Percentiles rank a stretch among this genome's conserved stretches.
phyloP scores from a whole-genome alignment of 2,797 vertebrate species.

The Sebastes matsubarae region DNA sequence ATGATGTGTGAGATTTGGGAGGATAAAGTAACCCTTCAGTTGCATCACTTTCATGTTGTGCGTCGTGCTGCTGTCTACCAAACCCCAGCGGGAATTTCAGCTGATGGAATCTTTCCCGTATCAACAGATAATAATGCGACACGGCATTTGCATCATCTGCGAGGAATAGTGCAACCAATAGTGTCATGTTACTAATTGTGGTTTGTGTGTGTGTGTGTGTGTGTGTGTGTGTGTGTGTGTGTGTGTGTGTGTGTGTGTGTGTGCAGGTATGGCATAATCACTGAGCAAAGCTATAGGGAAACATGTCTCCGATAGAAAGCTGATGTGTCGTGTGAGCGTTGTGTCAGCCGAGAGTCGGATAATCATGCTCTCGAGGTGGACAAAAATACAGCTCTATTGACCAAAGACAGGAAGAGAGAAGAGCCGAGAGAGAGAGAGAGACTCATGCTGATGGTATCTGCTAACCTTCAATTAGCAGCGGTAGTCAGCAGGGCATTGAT shows the following conservation, averaged over 20 bases:
- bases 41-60: neutral
- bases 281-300: neutral
- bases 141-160: conserved; percentile 7
- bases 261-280: neutral
- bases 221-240: neutral
- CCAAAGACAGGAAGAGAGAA: conserved; percentile 53
- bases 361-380: conserved; percentile 24
- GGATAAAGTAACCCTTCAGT: neutral
- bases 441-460: conserved; percentile 75
- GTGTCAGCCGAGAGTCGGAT: neutral
- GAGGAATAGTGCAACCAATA: neutral
- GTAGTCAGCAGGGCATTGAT: conserved; percentile 83
- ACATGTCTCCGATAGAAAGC: neutral
- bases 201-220: neutral
- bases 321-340: neutral
- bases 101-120: neutral
- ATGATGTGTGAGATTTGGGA: neutral
- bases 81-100: neutral
- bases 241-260: neutral
- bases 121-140: neutral
- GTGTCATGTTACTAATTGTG: neutral
- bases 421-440: conserved; percentile 16
- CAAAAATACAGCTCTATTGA: conserved; percentile 51
- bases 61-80: neutral
- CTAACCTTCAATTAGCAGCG: conserved; percentile 87